Percentiles rank a stretch among this genome's conserved stretches.
These are phyloP conservation scores for Pseudoatta argentina DNA, from an alignment of 1,140 invertebrate genomes.

Conservation along the genomic window DNA sequence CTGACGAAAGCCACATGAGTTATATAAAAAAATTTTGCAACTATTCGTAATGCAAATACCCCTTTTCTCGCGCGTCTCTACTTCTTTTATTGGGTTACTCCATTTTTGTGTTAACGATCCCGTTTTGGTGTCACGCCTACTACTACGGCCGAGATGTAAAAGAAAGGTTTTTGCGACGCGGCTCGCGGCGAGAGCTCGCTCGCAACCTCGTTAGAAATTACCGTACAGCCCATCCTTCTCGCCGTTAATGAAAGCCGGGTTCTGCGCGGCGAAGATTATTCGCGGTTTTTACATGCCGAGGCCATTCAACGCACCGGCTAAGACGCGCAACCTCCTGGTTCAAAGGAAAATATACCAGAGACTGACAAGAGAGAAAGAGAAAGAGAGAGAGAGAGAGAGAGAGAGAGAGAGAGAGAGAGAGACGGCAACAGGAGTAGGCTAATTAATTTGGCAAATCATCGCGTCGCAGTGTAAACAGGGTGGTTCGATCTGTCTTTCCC, in stretches of 20 bases:
- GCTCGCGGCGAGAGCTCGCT: constrained; percentile 56
- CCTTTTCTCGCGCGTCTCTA: constrained; percentile 32
- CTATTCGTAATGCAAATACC: constrained; percentile 35
- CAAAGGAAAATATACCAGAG: constrained; percentile 6
- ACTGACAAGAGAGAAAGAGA: not conserved
- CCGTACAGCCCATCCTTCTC: constrained; percentile 68
- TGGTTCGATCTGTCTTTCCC: constrained; percentile 80
- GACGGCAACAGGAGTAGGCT: constrained; percentile 62
- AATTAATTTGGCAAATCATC: constrained; percentile 82
- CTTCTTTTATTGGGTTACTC: constrained; percentile 65
- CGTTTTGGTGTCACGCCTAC: constrained; percentile 72
- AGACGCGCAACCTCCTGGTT: constrained; percentile 43
- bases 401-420: constrained; percentile 51
- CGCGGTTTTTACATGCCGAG: constrained; percentile 70
- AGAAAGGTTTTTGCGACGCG: constrained; percentile 68
- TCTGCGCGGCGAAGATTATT: constrained; percentile 73
- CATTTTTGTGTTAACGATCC: constrained; percentile 75
- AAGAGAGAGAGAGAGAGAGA: not conserved
- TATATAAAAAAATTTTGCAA: not conserved
- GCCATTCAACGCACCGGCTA: constrained; percentile 29
- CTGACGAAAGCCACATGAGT: not conserved
- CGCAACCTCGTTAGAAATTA: constrained; percentile 73
- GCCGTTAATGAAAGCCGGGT: constrained; percentile 73
- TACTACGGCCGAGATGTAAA: constrained; percentile 16
- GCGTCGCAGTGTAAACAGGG: constrained; percentile 78